Evolutionary conservation across 2,888 invertebrate species (phyloP).

Genomic region (Platypus cylindrus): DNA sequence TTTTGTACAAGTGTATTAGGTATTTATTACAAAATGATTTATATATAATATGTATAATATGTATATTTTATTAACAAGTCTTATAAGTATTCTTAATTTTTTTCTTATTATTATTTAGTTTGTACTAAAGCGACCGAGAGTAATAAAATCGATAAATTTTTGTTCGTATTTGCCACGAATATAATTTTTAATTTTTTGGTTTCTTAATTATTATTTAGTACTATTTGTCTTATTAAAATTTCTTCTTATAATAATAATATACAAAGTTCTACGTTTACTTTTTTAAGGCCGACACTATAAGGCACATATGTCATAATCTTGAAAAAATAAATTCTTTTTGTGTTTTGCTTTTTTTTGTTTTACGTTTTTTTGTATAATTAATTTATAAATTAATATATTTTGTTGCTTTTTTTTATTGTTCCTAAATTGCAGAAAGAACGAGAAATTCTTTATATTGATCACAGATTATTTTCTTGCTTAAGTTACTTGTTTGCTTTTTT

Average conservation of each 20-base stretch:
- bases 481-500: no score
- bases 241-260: constrained; percentile 31
- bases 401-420: constrained; percentile 24
- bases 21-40: constrained; percentile 12
- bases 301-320: constrained; percentile 35
- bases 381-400: constrained; percentile 20
- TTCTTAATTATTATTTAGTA: constrained; percentile 15
- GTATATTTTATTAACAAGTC: constrained; percentile 14
- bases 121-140: constrained; percentile 16
- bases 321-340: constrained; percentile 31
- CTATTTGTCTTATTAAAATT: constrained; percentile 23
- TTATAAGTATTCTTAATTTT: constrained; percentile 16
- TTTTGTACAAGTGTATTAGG: constrained; percentile 9
- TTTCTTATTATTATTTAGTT: no score
- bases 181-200: constrained; percentile 20
- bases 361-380: constrained; percentile 12
- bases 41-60: no score
- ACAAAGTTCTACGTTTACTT: constrained; percentile 32
- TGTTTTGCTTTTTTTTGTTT: constrained; percentile 18
- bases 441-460: constrained; percentile 21
- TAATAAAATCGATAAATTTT: constrained; percentile 7
- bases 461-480: constrained; percentile 26
- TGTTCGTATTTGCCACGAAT: constrained; percentile 26
- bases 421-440: constrained; percentile 24
- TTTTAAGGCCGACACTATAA: constrained; percentile 38